phyloP scores from a whole-genome alignment of 2,113 vertebrate genomes.

The Trogon melanurus region DNA sequence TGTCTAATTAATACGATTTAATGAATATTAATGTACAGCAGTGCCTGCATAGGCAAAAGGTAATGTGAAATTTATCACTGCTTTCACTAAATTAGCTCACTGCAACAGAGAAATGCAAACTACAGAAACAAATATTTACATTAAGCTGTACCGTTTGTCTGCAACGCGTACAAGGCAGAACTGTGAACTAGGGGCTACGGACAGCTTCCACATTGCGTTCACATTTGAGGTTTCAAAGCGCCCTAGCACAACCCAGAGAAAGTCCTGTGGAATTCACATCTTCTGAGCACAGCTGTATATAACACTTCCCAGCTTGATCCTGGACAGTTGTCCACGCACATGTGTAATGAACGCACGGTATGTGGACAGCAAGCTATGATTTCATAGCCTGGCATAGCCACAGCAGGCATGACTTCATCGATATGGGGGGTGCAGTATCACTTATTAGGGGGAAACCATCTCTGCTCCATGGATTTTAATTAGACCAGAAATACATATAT shows the following conservation, averaged over 20 bases:
- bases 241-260: neutral
- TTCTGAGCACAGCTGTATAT: neutral
- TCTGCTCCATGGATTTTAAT: neutral
- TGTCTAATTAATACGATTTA: constrained; percentile 16
- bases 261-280: neutral
- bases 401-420: neutral
- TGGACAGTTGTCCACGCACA: neutral
- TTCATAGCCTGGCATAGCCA: neutral
- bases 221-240: neutral
- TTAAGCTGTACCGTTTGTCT: neutral
- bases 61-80: neutral
- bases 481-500: neutral
- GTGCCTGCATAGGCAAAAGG: neutral
- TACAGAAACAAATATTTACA: neutral
- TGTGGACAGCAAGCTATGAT: neutral
- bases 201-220: neutral
- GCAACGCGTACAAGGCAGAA: neutral
- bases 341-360: neutral
- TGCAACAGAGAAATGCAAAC: neutral
- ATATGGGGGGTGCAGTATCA: neutral
- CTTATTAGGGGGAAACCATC: neutral
- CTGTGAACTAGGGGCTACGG: neutral
- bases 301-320: neutral
- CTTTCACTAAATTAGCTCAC: neutral
- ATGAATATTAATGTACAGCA: constrained; percentile 18